Conservation (phyloP, 2,113 vertebrate species). For the human region DNA sequence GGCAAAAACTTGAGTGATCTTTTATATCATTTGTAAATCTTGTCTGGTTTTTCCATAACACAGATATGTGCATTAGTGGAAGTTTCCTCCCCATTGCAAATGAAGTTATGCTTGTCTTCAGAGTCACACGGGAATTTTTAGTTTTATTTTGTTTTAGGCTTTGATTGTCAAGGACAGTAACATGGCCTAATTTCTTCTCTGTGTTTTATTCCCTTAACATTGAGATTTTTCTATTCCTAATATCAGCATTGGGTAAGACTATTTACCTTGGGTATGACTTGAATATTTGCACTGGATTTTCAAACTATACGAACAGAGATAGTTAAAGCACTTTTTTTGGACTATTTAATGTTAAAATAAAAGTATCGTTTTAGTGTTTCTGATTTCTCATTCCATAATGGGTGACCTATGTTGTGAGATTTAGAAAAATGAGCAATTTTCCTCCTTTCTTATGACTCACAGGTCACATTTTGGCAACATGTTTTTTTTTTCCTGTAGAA, state of each 20-base stretch:
- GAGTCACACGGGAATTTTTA: neutral
- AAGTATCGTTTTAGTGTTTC: neutral
- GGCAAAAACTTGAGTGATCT: constrained; percentile 16
- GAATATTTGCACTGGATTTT: constrained; percentile 52
- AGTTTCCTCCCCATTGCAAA: neutral
- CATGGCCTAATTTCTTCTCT: neutral
- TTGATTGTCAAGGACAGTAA: constrained; percentile 36
- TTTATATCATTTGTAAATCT: neutral
- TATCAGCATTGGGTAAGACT: neutral
- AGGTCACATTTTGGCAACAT: constrained; percentile 26
- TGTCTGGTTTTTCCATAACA: neutral
- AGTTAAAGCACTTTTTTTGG: constrained; percentile 4
- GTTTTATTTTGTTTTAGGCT: constrained; percentile 41
- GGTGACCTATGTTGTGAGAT: neutral
- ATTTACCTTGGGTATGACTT: neutral
- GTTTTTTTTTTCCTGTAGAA: constrained; percentile 4
- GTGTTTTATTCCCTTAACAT: neutral
- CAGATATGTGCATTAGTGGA: neutral
- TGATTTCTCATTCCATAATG: neutral
- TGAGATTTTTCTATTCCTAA: neutral
- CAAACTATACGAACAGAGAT: neutral
- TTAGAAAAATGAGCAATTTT: constrained; percentile 30
- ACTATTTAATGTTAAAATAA: constrained; percentile 4
- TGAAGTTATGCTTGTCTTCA: neutral
- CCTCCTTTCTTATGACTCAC: constrained; percentile 31